Percentiles rank a stretch among this genome's conserved stretches.
Conservation (phyloP, 2,797 vertebrate genomes). For the Taenioides sp. region DNA sequence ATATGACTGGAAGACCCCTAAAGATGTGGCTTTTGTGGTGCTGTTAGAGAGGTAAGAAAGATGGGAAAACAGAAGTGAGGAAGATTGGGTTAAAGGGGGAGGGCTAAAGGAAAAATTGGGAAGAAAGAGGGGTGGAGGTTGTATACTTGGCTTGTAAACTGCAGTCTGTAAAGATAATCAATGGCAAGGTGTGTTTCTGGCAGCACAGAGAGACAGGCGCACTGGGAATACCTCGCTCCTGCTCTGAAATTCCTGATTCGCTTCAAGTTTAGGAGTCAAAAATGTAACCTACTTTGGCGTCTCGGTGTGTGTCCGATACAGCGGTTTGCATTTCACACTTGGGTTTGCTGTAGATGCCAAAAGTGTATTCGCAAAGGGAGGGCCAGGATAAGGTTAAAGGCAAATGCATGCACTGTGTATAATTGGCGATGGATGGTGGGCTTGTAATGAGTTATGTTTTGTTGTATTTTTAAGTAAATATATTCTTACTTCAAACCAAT, state of each 20-base stretch:
- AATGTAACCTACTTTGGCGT: slow-evolving; percentile 35
- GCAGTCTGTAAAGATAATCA: slow-evolving; percentile 73
- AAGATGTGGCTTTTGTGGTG: slow-evolving; percentile 47
- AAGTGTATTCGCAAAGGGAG: slow-evolving; percentile 49
- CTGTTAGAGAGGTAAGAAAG: slow-evolving; percentile 32
- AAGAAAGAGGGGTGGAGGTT: slow-evolving; percentile 22
- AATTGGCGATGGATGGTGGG: neutral
- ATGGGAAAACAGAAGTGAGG: slow-evolving; percentile 3
- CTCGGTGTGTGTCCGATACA: slow-evolving; percentile 26
- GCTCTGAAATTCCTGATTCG: slow-evolving; percentile 45
- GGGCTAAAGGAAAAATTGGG: slow-evolving; percentile 22
- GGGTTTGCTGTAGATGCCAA: slow-evolving; percentile 45
- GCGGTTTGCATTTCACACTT: slow-evolving; percentile 24
- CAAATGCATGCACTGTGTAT: neutral
- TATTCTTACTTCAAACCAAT: neutral
- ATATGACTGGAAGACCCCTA: slow-evolving; percentile 44
- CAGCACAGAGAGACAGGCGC: slow-evolving; percentile 22
- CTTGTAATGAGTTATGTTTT: neutral
- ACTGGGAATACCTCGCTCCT: slow-evolving; percentile 36
- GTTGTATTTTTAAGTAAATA: neutral
- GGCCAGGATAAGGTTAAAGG: slow-evolving; percentile 44
- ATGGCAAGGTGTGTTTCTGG: slow-evolving; percentile 62
- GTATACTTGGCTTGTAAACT: slow-evolving; percentile 53
- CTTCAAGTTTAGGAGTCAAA: slow-evolving; percentile 36
- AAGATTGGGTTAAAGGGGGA: neutral